Base-by-base conservation (phyloP, 2,888 invertebrate genomes). In the Candidula unifasciata region DNA sequence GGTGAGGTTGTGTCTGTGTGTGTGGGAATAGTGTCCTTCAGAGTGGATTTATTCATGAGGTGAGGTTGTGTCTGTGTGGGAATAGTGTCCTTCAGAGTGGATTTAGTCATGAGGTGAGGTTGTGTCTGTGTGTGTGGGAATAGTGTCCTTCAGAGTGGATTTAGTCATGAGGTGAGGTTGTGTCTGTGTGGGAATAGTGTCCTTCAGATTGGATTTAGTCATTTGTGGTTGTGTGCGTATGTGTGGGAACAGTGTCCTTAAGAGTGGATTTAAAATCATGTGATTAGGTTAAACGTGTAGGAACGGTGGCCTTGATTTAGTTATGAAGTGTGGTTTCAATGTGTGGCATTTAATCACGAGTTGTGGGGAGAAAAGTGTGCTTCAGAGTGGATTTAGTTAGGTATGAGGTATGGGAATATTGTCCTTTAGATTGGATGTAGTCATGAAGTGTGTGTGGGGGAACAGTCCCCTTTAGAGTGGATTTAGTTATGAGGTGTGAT, bases 71-170 rank as follows among this genome's bases (percentile, higher is more conserved):
- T 44, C 5, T 44, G 44, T 44, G 44, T 44, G 44, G 10, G 44
- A 98, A 99, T 95, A 98, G 98, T 90, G 99, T 99, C 79, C 94
- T 97, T 68, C 99, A 98, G 97, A 98, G 98, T 89, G 99, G 99
- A 64, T 99, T 99, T 94, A 96, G 98, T 64, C 97, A 98, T 92
- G 96, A 96, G 95, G 97, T 97, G 91, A 78, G 3, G 13, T 13
- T 27, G n/a, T n/a, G n/a, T n/a, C n/a, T n/a, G n/a, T n/a, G n/a
- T n/a, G n/a, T n/a, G n/a, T n/a, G n/a, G n/a, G n/a, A n/a, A 99
- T 95, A 98, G 98, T 90, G 99, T 99, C 79, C 94, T 97, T 68
- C 99, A 98, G 97, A 98, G 98, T 89, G 99, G 99, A 64, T 99
- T 99, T 94, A 96, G 98, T 64, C 97, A 98, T 92, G 96, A 96